phyloP scores from a whole-genome alignment of 2,888 invertebrate genomes.

The Drosophila kambysellisi region DNA sequence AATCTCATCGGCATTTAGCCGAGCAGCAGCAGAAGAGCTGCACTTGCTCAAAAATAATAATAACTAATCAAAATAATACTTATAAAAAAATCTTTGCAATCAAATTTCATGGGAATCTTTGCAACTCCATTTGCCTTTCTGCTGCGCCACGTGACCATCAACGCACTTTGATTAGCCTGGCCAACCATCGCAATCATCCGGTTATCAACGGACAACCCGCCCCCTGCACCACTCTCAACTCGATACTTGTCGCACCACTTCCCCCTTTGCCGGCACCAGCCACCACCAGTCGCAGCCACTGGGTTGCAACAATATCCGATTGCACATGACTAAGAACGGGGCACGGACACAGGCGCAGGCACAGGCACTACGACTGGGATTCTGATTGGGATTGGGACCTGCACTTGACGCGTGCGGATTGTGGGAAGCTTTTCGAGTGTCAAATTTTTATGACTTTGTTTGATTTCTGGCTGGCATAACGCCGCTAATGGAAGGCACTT shows the following conservation, averaged over 20 bases:
- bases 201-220: conserved; percentile 37
- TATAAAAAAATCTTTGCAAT: conserved; percentile 61
- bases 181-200: conserved; percentile 34
- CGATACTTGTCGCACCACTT: conserved; percentile 22
- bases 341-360: background rate
- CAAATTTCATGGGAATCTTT: conserved; percentile 68
- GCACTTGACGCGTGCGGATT: conserved; percentile 76
- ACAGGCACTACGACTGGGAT: background rate
- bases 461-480: conserved; percentile 73
- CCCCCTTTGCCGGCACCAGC: conserved; percentile 18
- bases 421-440: conserved; percentile 73
- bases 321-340: conserved; percentile 48
- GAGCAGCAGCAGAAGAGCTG: conserved; percentile 26
- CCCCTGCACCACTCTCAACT: conserved; percentile 29
- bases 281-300: conserved; percentile 29
- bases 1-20: conserved; percentile 71
- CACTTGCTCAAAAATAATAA: conserved; percentile 73
- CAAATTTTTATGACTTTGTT: conserved; percentile 82
- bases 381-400: conserved; percentile 16
- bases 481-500: conserved; percentile 80
- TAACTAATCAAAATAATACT: conserved; percentile 76
- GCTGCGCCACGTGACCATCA: conserved; percentile 75
- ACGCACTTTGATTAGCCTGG: conserved; percentile 81
- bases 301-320: conserved; percentile 72
- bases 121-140: conserved; percentile 44